A percentile compares a stretch with the other conserved stretches of the same genome.
phyloP scores from a whole-genome alignment of 2,888 invertebrate species.

The Daptonema setosum region DNA sequence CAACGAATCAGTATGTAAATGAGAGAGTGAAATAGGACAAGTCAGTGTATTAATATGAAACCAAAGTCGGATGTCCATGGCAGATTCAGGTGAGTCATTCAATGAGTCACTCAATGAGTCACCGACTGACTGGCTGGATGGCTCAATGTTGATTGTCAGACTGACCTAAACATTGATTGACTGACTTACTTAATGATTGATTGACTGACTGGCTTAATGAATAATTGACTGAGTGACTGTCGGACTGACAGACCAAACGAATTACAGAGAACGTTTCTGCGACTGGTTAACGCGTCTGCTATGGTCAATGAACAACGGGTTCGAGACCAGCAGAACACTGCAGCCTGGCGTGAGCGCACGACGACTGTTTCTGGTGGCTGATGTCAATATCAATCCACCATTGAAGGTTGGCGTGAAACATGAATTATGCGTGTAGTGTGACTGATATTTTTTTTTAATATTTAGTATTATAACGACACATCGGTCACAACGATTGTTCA shows the following conservation, averaged over 20 bases:
- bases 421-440: too few relatives aligned
- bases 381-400: neutral
- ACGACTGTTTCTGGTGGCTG: neutral
- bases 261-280: neutral
- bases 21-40: too few relatives aligned
- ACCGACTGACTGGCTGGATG: neutral
- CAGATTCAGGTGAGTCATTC: neutral
- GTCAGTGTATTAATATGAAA: neutral
- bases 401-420: too few relatives aligned
- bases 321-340: neutral
- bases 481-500: too few relatives aligned
- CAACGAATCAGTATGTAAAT: too few relatives aligned
- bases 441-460: too few relatives aligned
- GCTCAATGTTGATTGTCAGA: neutral
- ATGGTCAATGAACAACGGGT: neutral
- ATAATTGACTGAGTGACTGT: too few relatives aligned
- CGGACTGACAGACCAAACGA: neutral
- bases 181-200: too few relatives aligned
- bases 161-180: too few relatives aligned
- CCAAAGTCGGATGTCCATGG: neutral
- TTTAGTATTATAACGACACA: too few relatives aligned
- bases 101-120: neutral
- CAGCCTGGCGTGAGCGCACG: neutral
- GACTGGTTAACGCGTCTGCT: neutral
- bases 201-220: too few relatives aligned